These are phyloP conservation scores for Tapirus terrestris DNA, from an alignment of 2,113 vertebrate species.

Conservation along the genomic window DNA sequence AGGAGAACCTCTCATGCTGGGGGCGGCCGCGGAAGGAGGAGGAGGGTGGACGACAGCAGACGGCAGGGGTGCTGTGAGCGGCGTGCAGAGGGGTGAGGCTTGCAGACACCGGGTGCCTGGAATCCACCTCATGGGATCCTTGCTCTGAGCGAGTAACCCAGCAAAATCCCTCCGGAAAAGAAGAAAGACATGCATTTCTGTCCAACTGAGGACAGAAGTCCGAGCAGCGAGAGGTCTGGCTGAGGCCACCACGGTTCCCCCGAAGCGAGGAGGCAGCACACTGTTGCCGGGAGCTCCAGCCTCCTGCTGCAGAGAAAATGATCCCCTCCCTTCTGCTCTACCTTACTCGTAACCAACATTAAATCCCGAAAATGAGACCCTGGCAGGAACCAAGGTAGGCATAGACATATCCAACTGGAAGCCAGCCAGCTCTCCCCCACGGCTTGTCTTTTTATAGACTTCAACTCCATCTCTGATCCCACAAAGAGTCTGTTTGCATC, in stretches of 20 bases:
- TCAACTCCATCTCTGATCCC: background rate
- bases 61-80: rapidly evolving
- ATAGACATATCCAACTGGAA: rapidly evolving
- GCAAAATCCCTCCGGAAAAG: background rate
- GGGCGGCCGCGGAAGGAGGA: rapidly evolving
- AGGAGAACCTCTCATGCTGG: no score
- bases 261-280: background rate
- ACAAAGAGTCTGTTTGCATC: background rate
- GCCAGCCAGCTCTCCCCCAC: rapidly evolving
- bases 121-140: background rate
- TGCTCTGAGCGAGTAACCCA: background rate
- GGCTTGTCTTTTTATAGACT: rapidly evolving
- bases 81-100: rapidly evolving
- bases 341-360: background rate
- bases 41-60: rapidly evolving
- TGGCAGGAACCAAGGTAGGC: background rate
- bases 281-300: background rate
- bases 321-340: background rate
- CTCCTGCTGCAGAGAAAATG: slow-evolving; percentile 45
- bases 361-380: background rate
- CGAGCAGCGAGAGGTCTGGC: background rate
- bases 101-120: rapidly evolving
- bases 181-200: background rate
- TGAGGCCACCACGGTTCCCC: background rate
- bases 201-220: background rate